These are phyloP conservation scores for Cephus pygmeus DNA, from an alignment of 2,888 invertebrate genomes.

Conservation along the genomic window DNA sequence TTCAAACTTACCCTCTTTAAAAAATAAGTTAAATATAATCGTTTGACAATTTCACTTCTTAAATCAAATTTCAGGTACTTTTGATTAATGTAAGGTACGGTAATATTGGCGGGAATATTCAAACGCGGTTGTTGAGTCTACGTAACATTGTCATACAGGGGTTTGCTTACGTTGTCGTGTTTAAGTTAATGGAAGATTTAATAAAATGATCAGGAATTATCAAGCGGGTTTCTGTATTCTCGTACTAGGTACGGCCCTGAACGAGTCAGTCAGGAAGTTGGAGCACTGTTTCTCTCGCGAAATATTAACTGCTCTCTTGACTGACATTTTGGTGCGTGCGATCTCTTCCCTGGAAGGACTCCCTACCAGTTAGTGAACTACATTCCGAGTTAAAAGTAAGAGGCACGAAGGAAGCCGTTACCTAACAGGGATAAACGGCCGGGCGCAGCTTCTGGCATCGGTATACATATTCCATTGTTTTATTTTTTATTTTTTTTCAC, in stretches of 20 bases:
- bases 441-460: not conserved
- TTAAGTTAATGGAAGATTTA: no score
- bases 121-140: conserved; percentile 1
- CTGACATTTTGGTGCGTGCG: not conserved
- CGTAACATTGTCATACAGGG: not conserved
- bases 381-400: conserved; percentile 6
- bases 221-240: no score
- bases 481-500: not conserved
- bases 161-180: no score
- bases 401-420: not conserved
- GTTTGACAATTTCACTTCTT: no score
- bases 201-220: no score
- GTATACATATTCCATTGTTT: conserved; percentile 1
- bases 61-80: no score
- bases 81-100: no score
- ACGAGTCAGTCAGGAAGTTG: conserved; percentile 18
- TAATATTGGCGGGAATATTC: not conserved
- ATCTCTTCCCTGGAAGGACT: not conserved
- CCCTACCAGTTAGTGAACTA: not conserved
- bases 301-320: not conserved
- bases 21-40: no score
- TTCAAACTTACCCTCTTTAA: no score
- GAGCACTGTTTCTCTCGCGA: not conserved
- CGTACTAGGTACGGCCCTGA: conserved; percentile 10
- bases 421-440: conserved; percentile 3